Evolutionary conservation across 2,797 vertebrate species (phyloP), one percentile per base, ranked within the genome.

Genomic region (Argya squamiceps): DNA sequence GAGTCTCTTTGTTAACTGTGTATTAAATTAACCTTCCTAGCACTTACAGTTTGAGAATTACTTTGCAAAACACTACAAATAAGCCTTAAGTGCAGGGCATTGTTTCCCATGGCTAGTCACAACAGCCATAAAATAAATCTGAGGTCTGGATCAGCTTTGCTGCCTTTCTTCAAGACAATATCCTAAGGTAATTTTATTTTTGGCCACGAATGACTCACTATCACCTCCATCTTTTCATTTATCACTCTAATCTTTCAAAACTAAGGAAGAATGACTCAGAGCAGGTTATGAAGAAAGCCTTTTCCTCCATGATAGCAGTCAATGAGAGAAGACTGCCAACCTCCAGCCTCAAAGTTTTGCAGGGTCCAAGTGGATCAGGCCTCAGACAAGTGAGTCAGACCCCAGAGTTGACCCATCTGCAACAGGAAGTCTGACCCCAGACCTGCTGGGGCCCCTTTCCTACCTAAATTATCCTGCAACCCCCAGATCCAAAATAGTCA

Each of bases 21-120:
- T 36, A 94, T 68, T 69, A 70, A 93, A 92, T 93, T 92, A 96
- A 87, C 84, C 78, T 89, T 96, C 76, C 55, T 52, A 88, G 78
- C 79, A 65, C 44, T 94, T 65, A 78, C 12, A 63, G 53, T 87
- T 78, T 58, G 49, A 92, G 39, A 77, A 85, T 11, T 83, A 74
- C 55, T 70, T 84, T 89, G 41, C 67, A 95, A 92, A 85, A 77
- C 37, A 41, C 30, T 69, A 39, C 34, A 46, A 53, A 62, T 2
- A 6, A 92, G 60, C 32, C 65, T 81, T 44, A 56, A 88, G 56
- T 55, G 41, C 36, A 64, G 79, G 70, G 32, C 6, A 1, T 52
- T 63, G 24, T 78, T 92, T 90, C 47, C 76, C 67, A 64, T 36
- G 60, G 47, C 46, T 87, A 88, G 60, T 82, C 82, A 82, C 70